Conservation (phyloP, 2,888 invertebrate species). For the Eudasyphora cyanicolor region DNA sequence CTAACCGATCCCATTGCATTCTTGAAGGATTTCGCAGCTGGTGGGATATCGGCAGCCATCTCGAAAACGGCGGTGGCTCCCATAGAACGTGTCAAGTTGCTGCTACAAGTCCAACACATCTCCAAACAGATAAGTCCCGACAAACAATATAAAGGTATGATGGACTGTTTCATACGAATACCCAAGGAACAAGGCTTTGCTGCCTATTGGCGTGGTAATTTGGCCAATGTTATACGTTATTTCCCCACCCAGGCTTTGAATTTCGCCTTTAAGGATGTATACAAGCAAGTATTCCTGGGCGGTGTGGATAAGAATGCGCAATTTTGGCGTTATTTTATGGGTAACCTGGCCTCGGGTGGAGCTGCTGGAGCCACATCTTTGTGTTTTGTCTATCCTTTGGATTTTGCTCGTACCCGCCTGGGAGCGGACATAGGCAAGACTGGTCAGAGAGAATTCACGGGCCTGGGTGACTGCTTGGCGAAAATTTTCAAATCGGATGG, state of each 20-base stretch:
- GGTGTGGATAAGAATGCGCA: slow-evolving; percentile 93
- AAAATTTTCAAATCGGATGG: slow-evolving; percentile 95
- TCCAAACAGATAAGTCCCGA: slow-evolving; percentile 93
- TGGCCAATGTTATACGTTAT: slow-evolving; percentile 96
- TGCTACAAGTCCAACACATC: slow-evolving; percentile 96
- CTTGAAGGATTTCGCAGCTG: slow-evolving; percentile 92
- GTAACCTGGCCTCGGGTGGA: slow-evolving; percentile 95
- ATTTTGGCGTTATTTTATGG: slow-evolving; percentile 93
- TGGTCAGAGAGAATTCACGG: slow-evolving; percentile 90
- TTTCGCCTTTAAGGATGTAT: slow-evolving; percentile 97
- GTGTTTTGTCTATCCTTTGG: slow-evolving; percentile 96
- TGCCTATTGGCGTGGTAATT: slow-evolving; percentile 95
- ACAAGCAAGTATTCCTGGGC: slow-evolving; percentile 91
- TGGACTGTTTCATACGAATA: slow-evolving; percentile 91
- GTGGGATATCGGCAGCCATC: slow-evolving; percentile 94
- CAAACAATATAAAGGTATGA: slow-evolving; percentile 94
- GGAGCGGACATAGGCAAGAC: slow-evolving; percentile 93
- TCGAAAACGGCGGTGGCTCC: no score
- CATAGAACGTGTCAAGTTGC: slow-evolving; percentile 97
- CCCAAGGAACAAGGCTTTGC: slow-evolving; percentile 91
- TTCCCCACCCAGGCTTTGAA: slow-evolving; percentile 97
- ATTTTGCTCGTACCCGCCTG: slow-evolving; percentile 96
- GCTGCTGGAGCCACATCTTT: slow-evolving; percentile 96
- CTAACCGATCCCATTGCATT: slow-evolving; percentile 90
- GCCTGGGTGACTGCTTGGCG: slow-evolving; percentile 91